Conservation (phyloP, 1,140 invertebrate genomes). For the Scaptomyza pallida region DNA sequence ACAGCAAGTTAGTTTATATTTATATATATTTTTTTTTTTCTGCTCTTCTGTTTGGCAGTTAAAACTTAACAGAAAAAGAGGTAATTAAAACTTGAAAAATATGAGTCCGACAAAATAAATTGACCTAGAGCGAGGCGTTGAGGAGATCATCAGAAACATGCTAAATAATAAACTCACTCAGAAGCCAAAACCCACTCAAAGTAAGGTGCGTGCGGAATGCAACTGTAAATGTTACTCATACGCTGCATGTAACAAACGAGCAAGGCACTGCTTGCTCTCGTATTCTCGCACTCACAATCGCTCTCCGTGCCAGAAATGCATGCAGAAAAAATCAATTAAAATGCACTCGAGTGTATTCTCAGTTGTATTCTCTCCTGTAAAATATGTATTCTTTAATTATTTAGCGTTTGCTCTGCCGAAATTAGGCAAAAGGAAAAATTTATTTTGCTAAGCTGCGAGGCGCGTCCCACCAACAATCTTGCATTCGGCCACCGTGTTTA, state of each 20-base stretch:
- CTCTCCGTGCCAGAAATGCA: constrained; percentile 25
- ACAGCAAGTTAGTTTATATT: constrained; percentile 47
- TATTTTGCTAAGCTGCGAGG: constrained; percentile 24
- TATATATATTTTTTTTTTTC: neutral
- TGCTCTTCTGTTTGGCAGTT: constrained; percentile 45
- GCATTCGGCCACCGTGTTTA: constrained; percentile 8
- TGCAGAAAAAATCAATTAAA: constrained; percentile 74
- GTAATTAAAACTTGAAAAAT: constrained; percentile 79
- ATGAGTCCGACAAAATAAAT: constrained; percentile 41
- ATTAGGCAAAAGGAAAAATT: constrained; percentile 65
- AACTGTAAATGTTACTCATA: constrained; percentile 75
- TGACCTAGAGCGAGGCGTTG: constrained; percentile 58
- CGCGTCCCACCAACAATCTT: neutral
- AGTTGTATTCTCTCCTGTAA: constrained; percentile 25
- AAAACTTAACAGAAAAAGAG: constrained; percentile 61
- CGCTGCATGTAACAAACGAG: constrained; percentile 62
- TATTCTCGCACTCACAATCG: constrained; percentile 12
- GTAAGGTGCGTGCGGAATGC: constrained; percentile 51
- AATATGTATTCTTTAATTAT: constrained; percentile 30
- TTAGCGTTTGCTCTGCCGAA: constrained; percentile 38
- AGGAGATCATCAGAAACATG: constrained; percentile 22
- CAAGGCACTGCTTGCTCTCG: constrained; percentile 4
- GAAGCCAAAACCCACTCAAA: constrained; percentile 40
- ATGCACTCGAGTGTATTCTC: constrained; percentile 72
- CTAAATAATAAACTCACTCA: constrained; percentile 24